A percentile compares a stretch with the other conserved stretches of the same genome.
These are phyloP conservation scores for Eurystomus gularis DNA, from an alignment of 2,113 vertebrate genomes.

Conservation along the genomic window DNA sequence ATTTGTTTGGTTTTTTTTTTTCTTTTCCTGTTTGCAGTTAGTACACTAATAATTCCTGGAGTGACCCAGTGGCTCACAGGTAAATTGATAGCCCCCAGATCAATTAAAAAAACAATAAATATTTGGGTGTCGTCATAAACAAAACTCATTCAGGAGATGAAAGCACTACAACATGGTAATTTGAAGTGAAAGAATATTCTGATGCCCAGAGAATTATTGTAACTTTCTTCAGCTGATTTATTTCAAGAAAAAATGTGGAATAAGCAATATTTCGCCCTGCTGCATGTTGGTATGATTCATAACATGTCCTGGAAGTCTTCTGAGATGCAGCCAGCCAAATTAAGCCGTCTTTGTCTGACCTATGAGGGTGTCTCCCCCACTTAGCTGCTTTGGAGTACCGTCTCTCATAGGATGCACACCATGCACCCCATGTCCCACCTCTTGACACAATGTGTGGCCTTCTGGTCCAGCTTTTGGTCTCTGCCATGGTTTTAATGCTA, in stretches of 20 bases:
- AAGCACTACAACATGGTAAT: conserved; percentile 51
- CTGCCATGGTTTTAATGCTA: neutral
- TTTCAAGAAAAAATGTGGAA: conserved; percentile 17
- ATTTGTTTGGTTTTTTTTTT: neutral
- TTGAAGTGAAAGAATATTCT: conserved; percentile 67
- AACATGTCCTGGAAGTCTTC: neutral
- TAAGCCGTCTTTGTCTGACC: neutral
- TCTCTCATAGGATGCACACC: rapidly evolving
- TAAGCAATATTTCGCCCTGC: conserved; percentile 43
- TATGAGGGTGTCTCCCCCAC: neutral
- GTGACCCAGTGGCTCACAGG: neutral
- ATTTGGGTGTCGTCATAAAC: conserved; percentile 47
- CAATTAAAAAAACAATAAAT: conserved; percentile 26
- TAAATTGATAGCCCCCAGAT: conserved; percentile 26
- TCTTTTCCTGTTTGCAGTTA: neutral
- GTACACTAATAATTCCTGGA: neutral
- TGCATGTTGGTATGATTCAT: neutral
- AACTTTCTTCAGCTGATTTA: conserved; percentile 55
- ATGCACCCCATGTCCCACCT: neutral
- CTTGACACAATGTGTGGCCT: neutral
- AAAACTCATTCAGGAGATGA: conserved; percentile 57
- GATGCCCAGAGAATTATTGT: conserved; percentile 49
- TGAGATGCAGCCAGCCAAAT: neutral
- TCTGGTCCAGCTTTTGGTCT: neutral
- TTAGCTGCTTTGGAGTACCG: neutral